A percentile compares a stretch with the other conserved stretches of the same genome.
phyloP scores from a whole-genome alignment of 1,140 invertebrate species.

The Drosophila miranda region DNA sequence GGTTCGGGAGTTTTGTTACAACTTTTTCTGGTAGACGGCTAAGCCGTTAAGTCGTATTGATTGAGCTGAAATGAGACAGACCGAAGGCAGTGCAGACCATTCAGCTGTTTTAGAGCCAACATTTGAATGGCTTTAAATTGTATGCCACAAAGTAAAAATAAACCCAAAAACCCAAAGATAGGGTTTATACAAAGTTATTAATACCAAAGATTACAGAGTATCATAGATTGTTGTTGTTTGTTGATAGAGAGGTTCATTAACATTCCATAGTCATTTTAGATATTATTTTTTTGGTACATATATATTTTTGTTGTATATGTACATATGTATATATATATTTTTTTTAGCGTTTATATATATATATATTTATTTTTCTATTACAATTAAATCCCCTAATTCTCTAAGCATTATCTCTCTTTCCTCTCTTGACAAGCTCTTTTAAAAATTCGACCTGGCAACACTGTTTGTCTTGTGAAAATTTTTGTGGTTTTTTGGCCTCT shows the following conservation, averaged over 20 bases:
- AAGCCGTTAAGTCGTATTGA: constrained; percentile 66
- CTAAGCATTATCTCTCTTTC: too few species aligned
- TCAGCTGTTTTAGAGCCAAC: constrained; percentile 5
- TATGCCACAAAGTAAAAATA: too few species aligned
- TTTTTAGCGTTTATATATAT: too few species aligned
- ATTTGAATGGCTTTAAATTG: not conserved
- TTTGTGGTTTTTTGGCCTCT: constrained; percentile 1
- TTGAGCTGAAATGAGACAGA: constrained; percentile 20
- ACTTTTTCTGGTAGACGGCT: constrained; percentile 28
- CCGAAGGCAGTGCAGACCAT: constrained; percentile 4
- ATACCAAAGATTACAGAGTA: not conserved
- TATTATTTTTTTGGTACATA: too few species aligned
- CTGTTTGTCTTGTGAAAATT: constrained; percentile 9
- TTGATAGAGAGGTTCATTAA: constrained; percentile 4
- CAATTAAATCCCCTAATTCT: too few species aligned
- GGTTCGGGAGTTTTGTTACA: constrained; percentile 51
- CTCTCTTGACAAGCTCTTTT: not conserved
- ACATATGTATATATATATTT: too few species aligned
- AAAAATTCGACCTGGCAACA: not conserved
- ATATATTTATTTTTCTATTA: too few species aligned
- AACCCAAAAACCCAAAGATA: constrained; percentile 1
- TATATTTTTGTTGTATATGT: too few species aligned
- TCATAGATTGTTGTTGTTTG: constrained; percentile 23
- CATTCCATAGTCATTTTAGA: too few species aligned
- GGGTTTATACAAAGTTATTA: not conserved